Percentiles rank a stretch among this genome's conserved stretches.
Conservation (phyloP, 1,140 invertebrate genomes). For the Octopus bimaculoides region DNA sequence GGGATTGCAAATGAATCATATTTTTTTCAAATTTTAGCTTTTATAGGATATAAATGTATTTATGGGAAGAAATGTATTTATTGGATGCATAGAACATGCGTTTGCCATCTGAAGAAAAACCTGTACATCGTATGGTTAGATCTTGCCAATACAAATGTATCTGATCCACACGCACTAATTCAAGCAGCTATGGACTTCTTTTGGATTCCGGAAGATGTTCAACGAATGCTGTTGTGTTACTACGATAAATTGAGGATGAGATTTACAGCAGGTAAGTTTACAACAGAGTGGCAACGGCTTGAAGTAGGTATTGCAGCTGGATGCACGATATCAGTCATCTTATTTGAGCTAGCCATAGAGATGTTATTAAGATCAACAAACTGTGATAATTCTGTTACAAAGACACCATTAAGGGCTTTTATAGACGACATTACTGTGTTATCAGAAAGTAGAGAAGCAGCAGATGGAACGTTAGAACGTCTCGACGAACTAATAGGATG, state of each 20-base stretch:
- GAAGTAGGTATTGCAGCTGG: background rate
- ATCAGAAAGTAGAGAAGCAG: too few relatives aligned
- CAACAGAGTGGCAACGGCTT: too few relatives aligned
- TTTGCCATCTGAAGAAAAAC: too few relatives aligned
- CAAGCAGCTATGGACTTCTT: background rate
- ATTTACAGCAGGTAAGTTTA: background rate
- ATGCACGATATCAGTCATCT: background rate
- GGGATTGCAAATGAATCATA: too few relatives aligned
- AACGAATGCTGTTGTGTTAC: background rate
- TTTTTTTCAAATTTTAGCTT: too few relatives aligned
- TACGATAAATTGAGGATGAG: background rate
- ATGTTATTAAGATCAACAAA: background rate
- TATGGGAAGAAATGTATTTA: too few relatives aligned
- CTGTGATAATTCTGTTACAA: background rate
- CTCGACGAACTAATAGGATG: too few relatives aligned
- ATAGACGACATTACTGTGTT: constrained; percentile 14
- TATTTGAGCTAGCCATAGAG: background rate
- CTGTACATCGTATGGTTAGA: too few relatives aligned
- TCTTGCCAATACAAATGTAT: background rate
- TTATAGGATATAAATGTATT: too few relatives aligned
- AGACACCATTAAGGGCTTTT: constrained; percentile 12
- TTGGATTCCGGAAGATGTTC: background rate
- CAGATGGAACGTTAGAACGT: too few relatives aligned
- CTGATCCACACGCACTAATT: background rate
- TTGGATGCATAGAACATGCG: too few relatives aligned